Percentiles rank a stretch among this genome's conserved stretches.
These are phyloP conservation scores for Chrysotoxum bicinctum DNA, from an alignment of 2,888 invertebrate species.

Conservation along the genomic window DNA sequence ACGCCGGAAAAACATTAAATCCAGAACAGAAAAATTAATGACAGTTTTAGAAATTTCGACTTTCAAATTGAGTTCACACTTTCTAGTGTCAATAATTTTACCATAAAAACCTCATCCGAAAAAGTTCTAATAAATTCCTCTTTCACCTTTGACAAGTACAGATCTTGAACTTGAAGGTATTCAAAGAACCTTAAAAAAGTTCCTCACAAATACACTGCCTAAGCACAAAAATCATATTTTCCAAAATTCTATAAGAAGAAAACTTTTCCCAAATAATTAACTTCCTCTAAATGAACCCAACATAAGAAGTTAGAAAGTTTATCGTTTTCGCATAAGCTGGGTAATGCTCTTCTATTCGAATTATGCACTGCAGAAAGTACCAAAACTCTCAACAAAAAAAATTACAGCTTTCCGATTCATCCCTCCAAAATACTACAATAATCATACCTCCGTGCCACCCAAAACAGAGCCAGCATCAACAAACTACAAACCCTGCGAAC, in stretches of 20 bases:
- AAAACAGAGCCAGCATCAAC: constrained; percentile 37
- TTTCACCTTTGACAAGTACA: not conserved
- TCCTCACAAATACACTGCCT: not conserved
- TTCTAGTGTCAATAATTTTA: too few relatives aligned
- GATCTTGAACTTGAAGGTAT: not conserved
- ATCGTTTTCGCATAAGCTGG: constrained; percentile 35
- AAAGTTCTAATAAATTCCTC: not conserved
- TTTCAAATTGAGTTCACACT: too few relatives aligned
- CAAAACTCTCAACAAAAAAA: not conserved
- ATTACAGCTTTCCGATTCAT: constrained; percentile 29
- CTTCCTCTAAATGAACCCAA: constrained; percentile 43
- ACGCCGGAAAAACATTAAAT: too few relatives aligned
- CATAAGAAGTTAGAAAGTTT: constrained; percentile 54
- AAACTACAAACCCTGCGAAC: constrained; percentile 39
- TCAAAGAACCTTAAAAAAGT: not conserved
- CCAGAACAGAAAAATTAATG: too few relatives aligned
- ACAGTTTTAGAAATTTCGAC: too few relatives aligned
- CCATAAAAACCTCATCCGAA: not conserved
- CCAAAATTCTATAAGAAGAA: not conserved
- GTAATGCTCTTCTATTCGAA: constrained; percentile 37
- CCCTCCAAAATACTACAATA: not conserved
- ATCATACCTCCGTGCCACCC: not conserved
- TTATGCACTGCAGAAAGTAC: constrained; percentile 39
- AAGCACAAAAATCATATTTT: not conserved
- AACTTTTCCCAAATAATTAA: constrained; percentile 64